Percentiles rank a stretch among this genome's conserved stretches.
Conservation (phyloP, 2,888 invertebrate species). For the Callosobruchus maculatus region DNA sequence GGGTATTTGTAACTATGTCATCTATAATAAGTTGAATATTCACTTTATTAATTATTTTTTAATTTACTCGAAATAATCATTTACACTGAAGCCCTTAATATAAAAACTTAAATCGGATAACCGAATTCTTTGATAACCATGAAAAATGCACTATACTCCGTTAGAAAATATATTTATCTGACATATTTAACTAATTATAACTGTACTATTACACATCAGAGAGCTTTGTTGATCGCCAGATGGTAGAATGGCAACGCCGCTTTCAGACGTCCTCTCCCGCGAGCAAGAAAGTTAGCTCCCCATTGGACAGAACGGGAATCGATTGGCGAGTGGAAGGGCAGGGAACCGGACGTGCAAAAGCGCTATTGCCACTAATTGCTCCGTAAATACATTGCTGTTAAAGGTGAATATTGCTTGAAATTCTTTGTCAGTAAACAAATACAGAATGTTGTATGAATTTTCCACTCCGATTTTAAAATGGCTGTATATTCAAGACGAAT, state of each 20-base stretch:
- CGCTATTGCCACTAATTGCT: constrained; percentile 55
- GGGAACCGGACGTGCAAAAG: constrained; percentile 55
- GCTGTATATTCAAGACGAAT: background rate
- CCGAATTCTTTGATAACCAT: too few species aligned
- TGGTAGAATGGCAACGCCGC: constrained; percentile 50
- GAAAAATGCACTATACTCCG: too few species aligned
- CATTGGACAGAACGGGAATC: constrained; percentile 62
- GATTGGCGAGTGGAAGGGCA: constrained; percentile 58
- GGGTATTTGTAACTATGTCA: too few species aligned
- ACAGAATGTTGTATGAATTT: constrained; percentile 39
- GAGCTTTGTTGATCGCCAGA: background rate
- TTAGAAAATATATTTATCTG: background rate
- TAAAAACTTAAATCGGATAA: too few species aligned
- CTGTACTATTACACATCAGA: background rate
- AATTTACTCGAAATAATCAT: too few species aligned
- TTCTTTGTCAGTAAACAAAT: constrained; percentile 59
- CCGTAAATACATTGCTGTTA: constrained; percentile 46
- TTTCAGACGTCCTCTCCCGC: constrained; percentile 54
- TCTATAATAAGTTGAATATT: too few species aligned
- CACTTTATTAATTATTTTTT: too few species aligned
- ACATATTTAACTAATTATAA: background rate
- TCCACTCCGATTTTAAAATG: background rate
- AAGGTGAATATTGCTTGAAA: constrained; percentile 45
- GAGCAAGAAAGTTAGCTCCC: constrained; percentile 49
- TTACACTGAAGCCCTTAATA: too few species aligned